Percentiles rank a stretch among this genome's conserved stretches.
These are phyloP conservation scores for Fragum whitleyi DNA, from an alignment of 2,888 invertebrate species.

Conservation along the genomic window DNA sequence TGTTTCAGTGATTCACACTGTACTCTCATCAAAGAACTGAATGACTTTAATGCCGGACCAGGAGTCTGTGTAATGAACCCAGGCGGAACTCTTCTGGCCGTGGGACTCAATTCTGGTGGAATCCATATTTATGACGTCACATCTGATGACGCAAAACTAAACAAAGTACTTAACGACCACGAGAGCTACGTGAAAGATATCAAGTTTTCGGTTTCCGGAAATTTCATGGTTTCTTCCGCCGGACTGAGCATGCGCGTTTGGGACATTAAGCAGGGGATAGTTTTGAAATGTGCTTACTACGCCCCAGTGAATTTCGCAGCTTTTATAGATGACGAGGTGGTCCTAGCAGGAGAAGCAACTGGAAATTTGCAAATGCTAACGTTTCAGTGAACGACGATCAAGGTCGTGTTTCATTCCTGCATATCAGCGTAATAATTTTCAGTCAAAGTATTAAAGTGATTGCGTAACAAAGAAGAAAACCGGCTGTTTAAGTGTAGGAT, in stretches of 20 bases:
- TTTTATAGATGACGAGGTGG: conserved; percentile 39
- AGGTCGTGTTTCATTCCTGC: too few relatives aligned
- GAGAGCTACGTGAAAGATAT: conserved; percentile 54
- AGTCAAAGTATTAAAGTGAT: too few relatives aligned
- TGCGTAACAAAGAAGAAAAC: too few relatives aligned
- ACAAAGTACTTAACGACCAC: conserved; percentile 30
- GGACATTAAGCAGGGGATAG: conserved; percentile 45
- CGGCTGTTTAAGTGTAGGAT: too few relatives aligned
- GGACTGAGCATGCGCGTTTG: conserved; percentile 61
- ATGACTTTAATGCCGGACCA: conserved; percentile 16
- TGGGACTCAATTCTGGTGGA: conserved; percentile 46
- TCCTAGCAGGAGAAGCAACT: conserved; percentile 57
- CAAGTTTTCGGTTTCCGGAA: conserved; percentile 49
- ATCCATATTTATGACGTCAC: conserved; percentile 46
- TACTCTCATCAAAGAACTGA: conserved; percentile 21
- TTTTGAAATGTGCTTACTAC: conserved; percentile 45
- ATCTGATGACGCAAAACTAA: conserved; percentile 2
- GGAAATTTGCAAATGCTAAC: conserved; percentile 46
- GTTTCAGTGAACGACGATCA: conserved; percentile 2
- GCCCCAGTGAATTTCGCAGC: conserved; percentile 51
- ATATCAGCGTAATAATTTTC: too few relatives aligned
- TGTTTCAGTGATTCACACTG: conserved; percentile 39
- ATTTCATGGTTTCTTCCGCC: conserved; percentile 49
- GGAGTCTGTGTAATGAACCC: conserved; percentile 27
- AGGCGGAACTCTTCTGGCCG: conserved; percentile 38